Evolutionary conservation across 2,113 vertebrate genomes (phyloP), one percentile per base, ranked within the genome.

Genomic region (Myrmophylax atrothorax): DNA sequence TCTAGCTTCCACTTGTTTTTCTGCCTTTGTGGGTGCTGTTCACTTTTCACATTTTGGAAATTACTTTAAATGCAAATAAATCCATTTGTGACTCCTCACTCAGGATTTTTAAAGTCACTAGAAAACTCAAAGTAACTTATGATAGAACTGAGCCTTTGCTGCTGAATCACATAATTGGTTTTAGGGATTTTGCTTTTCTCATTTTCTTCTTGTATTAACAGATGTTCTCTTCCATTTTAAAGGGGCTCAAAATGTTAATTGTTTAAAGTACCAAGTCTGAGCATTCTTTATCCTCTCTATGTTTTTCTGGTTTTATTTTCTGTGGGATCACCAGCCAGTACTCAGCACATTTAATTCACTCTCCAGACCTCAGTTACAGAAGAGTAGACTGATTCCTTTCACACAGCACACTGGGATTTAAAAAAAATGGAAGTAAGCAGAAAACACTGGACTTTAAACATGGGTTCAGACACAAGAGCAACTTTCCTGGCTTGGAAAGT

Each of bases 141-240:
- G 9, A 90, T 52, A 75, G 56, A 94, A 60, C 69, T 72, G 60
- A 89, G 40, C 40, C 44, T 92, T 42, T 67, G 52, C 81, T 68
- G 70, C 72, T 87, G 56, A 72, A 78, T 87, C 80, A 2, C 77
- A 4, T 67, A 84, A 86, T 75, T 76, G 52, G 35, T 91, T 96
- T 89, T 55, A 74, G 50, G 55, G 49, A 33, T 12, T 44, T 63
- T 23, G 17, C 33, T 78, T 94, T 94, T 94, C 87, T 77, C 64
- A 75, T 91, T 94, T 96, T 87, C 60, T 88, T 73, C 72, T 77
- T 94, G 67, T 92, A 84, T 84, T 86, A 94, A 88, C 64, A 86
- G 63, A 74, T 53, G 35, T 62, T 86, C 59, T 40, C 42, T 88
- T 66, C 72, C 29, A 70, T 92, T 90, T 93, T 67, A 93, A 91